Evolutionary conservation across 2,797 vertebrate genomes (phyloP).

Genomic region (Meriones psammophilus): DNA sequence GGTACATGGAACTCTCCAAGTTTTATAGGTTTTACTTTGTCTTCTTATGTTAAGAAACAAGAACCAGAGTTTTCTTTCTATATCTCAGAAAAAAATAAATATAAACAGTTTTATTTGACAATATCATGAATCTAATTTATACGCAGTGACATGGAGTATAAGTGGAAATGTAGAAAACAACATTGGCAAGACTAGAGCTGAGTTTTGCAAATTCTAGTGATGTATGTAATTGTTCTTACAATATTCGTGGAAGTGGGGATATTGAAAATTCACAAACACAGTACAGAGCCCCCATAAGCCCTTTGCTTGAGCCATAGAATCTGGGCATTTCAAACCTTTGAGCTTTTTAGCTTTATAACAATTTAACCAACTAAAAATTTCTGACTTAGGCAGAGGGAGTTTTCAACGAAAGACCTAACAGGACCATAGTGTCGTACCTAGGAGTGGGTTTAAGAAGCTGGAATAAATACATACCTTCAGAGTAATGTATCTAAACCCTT

Average conservation of each 20-base stretch:
- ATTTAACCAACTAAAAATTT: slow-evolving; percentile 3
- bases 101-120: slow-evolving; percentile 2
- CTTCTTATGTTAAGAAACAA: not conserved
- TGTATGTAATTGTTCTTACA: not conserved
- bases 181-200: not conserved
- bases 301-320: not conserved
- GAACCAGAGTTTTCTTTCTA: slow-evolving; percentile 11
- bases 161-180: not conserved
- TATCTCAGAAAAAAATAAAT: slow-evolving; percentile 43
- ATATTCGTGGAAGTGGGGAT: not conserved
- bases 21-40: slow-evolving; percentile 1
- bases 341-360: slow-evolving; percentile 17
- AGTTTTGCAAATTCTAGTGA: slow-evolving; percentile 2
- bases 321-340: not conserved
- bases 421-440: not conserved
- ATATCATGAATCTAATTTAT: not conserved
- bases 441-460: slow-evolving; percentile 8
- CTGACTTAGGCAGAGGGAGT: not conserved
- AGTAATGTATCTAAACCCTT: slow-evolving; percentile 48
- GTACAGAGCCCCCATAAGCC: not conserved
- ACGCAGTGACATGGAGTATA: not conserved
- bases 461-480: slow-evolving; percentile 56
- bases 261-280: not conserved
- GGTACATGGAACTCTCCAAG: not conserved
- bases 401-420: not conserved